These are phyloP conservation scores for Drosophila prostipennis DNA, from an alignment of 2,888 invertebrate genomes.

Conservation along the genomic window DNA sequence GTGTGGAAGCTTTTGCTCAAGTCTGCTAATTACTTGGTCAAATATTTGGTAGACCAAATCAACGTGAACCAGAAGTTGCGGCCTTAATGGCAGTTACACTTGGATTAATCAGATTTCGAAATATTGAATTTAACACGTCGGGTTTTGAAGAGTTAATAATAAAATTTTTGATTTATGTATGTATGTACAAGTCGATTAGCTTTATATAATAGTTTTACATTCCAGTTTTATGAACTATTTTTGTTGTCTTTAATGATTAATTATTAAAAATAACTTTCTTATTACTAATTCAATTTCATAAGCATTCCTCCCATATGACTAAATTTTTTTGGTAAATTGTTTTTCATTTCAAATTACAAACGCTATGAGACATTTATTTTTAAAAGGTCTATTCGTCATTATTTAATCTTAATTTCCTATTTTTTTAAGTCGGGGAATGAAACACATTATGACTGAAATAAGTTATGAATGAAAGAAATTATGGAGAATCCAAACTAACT, in stretches of 20 bases:
- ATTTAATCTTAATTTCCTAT: neutral
- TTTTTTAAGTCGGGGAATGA: neutral
- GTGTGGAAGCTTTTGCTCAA: slow-evolving; percentile 23
- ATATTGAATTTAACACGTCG: neutral
- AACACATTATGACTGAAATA: neutral
- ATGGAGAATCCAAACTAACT: neutral
- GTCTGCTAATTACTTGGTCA: slow-evolving; percentile 34
- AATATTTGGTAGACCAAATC: slow-evolving; percentile 29
- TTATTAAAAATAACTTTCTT: neutral
- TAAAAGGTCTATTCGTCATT: neutral
- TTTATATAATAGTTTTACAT: too few relatives aligned
- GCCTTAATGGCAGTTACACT: neutral
- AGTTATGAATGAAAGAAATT: neutral
- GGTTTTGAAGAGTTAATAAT: too few relatives aligned
- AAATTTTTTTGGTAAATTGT: neutral
- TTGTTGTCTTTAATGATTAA: too few relatives aligned
- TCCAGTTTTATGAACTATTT: too few relatives aligned
- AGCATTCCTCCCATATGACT: neutral
- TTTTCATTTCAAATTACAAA: neutral
- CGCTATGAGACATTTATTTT: neutral
- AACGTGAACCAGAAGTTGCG: slow-evolving; percentile 1
- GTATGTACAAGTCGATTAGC: too few relatives aligned
- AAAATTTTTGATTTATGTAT: too few relatives aligned
- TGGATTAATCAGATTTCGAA: neutral
- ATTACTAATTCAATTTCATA: neutral